Evolutionary conservation across 2,888 invertebrate genomes (phyloP).

Genomic region (Didymodactylos carnosus): DNA sequence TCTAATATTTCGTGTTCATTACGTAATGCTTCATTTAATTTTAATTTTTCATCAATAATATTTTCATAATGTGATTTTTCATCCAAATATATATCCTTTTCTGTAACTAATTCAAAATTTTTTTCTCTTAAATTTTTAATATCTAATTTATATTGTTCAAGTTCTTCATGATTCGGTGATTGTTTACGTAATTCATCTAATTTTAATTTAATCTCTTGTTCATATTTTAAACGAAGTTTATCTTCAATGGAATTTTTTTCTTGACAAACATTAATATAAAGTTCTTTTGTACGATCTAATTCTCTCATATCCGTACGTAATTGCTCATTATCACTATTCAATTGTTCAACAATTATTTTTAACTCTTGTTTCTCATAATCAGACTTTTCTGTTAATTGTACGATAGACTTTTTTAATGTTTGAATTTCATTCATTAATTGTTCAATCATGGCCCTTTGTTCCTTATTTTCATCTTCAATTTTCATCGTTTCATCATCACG

Average conservation of each 20-base stretch:
- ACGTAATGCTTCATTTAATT: too few relatives aligned
- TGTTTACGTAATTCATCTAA: not conserved
- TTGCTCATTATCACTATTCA: too few relatives aligned
- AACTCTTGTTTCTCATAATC: not conserved
- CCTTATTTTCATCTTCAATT: not conserved
- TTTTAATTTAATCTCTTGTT: not conserved
- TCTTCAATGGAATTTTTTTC: not conserved
- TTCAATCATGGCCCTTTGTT: too few relatives aligned
- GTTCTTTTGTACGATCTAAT: not conserved
- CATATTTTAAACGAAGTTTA: not conserved
- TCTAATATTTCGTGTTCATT: not conserved
- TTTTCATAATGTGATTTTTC: too few relatives aligned
- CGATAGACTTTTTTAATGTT: not conserved
- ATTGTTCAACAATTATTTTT: not conserved
- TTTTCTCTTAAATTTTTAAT: too few relatives aligned
- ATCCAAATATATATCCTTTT: too few relatives aligned
- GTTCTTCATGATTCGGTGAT: not conserved
- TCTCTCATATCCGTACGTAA: not conserved
- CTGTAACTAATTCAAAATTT: too few relatives aligned
- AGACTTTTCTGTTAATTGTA: not conserved
- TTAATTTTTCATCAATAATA: too few relatives aligned
- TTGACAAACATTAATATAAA: not conserved
- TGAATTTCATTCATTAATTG: not conserved
- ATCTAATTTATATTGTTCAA: not conserved
- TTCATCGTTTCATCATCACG: not conserved